These are phyloP conservation scores for Mastomys coucha DNA, from an alignment of 2,113 vertebrate genomes.

Conservation along the genomic window DNA sequence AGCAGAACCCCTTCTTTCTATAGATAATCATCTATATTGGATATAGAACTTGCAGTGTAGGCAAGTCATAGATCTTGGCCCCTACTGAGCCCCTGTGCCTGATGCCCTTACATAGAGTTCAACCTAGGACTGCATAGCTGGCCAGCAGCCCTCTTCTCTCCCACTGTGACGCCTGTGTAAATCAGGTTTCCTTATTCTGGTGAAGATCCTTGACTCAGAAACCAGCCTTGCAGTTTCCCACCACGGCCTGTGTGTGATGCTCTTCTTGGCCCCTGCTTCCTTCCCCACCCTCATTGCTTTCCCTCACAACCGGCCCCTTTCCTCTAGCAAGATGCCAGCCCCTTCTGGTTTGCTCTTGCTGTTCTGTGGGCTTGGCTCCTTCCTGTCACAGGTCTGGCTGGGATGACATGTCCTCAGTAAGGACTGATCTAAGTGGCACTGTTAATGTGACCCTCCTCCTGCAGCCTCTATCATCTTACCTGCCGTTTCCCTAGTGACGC, in stretches of 20 bases:
- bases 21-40: background rate
- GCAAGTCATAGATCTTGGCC: background rate
- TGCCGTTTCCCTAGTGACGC: slow-evolving; percentile 4
- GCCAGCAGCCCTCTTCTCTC: background rate
- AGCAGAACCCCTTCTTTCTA: background rate
- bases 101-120: background rate
- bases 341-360: background rate
- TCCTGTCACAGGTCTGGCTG: background rate
- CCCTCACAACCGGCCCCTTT: too few species aligned
- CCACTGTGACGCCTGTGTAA: background rate
- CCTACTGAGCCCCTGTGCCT: background rate
- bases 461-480: background rate
- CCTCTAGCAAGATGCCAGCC: background rate
- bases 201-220: background rate
- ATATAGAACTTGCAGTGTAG: background rate
- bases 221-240: background rate
- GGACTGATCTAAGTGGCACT: background rate
- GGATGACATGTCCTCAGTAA: background rate
- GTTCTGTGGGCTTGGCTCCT: background rate
- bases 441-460: background rate
- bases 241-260: accelerated
- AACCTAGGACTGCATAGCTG: background rate
- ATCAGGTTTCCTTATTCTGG: background rate
- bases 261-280: background rate
- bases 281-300: too few species aligned